phyloP scores from a whole-genome alignment of 2,888 invertebrate genomes.

The Nemurella pictetii region DNA sequence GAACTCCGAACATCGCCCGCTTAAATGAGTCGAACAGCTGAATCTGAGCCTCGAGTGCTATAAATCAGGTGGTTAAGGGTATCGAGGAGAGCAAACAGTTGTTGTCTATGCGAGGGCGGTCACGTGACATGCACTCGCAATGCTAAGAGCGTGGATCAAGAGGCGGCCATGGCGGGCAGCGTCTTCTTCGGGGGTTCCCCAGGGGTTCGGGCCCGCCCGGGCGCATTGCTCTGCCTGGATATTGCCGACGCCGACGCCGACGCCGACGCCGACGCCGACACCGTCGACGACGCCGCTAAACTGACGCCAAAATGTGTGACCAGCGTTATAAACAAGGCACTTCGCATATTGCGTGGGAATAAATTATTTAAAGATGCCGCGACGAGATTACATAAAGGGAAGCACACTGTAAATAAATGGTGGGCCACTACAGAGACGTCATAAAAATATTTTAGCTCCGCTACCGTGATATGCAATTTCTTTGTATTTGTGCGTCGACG shows the following conservation, averaged over 20 bases:
- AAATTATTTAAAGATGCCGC: conserved; percentile 17
- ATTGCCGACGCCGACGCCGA: background rate
- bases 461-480: background rate
- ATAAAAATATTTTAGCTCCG: background rate
- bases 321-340: conserved; percentile 23
- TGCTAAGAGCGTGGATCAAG: background rate
- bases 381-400: conserved; percentile 3
- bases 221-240: background rate
- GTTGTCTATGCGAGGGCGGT: background rate
- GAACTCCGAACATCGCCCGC: background rate
- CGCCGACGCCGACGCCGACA: background rate
- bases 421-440: background rate
- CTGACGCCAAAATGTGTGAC: conserved; percentile 18
- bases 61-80: conserved; percentile 16
- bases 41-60: conserved; percentile 14
- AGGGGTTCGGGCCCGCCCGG: background rate
- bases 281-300: background rate
- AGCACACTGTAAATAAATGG: background rate
- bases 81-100: conserved; percentile 17
- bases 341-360: conserved; percentile 13
- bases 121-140: background rate
- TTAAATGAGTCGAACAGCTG: conserved; percentile 17
- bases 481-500: background rate
- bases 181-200: background rate
- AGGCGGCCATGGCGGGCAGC: no score